These are phyloP conservation scores for Drosophila mojavensis DNA, from an alignment of 1,140 invertebrate genomes.

Conservation along the genomic window DNA sequence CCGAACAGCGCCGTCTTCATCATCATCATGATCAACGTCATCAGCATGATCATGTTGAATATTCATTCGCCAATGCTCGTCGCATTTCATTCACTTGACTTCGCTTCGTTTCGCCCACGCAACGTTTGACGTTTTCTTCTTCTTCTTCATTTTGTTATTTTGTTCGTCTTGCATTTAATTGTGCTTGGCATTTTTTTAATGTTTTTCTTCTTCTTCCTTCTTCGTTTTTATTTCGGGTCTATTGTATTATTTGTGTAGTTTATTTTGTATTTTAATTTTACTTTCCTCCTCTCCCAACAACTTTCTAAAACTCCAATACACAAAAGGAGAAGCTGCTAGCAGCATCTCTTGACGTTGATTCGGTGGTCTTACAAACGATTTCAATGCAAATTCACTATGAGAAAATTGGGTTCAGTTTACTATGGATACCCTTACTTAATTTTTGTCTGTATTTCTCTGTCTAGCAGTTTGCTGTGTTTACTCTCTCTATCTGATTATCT, in stretches of 20 bases:
- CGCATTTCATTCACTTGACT: slow-evolving; percentile 55
- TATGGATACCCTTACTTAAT: not conserved
- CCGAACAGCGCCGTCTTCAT: slow-evolving; percentile 16
- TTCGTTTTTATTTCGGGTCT: not conserved
- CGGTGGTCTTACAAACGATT: not conserved
- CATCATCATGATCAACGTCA: not conserved
- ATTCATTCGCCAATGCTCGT: slow-evolving; percentile 33
- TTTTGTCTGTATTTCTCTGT: too few relatives aligned
- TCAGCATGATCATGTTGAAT: slow-evolving; percentile 27
- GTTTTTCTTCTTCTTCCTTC: slow-evolving; percentile 29
- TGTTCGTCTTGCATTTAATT: slow-evolving; percentile 37
- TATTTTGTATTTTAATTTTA: not conserved
- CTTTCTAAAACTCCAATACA: slow-evolving; percentile 27
- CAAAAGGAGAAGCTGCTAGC: not conserved
- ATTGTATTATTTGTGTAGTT: not conserved
- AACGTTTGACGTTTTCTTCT: slow-evolving; percentile 13
- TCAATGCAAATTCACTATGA: not conserved
- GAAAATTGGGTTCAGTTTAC: not conserved
- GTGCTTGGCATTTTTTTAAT: slow-evolving; percentile 17
- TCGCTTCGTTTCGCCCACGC: slow-evolving; percentile 44
- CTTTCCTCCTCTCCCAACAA: slow-evolving; percentile 11
- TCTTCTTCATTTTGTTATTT: slow-evolving; percentile 8
- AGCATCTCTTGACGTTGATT: too few relatives aligned
- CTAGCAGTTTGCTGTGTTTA: too few relatives aligned
- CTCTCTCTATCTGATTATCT: too few relatives aligned